These are phyloP conservation scores for Cephus pulcher DNA, from an alignment of 2,888 invertebrate genomes.

Conservation along the genomic window DNA sequence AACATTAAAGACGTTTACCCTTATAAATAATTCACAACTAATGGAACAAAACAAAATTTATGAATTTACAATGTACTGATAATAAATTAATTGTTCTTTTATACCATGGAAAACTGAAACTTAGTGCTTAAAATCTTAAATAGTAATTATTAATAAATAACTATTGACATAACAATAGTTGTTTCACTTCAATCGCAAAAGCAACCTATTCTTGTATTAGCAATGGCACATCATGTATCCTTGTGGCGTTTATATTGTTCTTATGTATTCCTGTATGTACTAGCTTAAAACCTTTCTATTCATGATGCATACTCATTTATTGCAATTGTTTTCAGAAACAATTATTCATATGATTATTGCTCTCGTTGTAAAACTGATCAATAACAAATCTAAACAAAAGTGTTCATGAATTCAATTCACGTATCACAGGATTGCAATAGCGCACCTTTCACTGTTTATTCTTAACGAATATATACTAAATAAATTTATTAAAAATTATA, in stretches of 20 bases:
- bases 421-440: conserved; percentile 9
- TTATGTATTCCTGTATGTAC: neutral
- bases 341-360: neutral
- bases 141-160: neutral
- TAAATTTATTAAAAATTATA: conserved; percentile 13
- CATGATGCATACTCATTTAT: neutral
- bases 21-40: neutral
- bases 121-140: neutral
- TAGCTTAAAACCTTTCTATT: neutral
- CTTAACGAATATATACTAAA: neutral
- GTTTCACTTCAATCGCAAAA: neutral
- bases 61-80: neutral
- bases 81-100: neutral
- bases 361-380: neutral
- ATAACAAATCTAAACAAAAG: neutral
- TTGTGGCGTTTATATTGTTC: neutral
- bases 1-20: neutral
- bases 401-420: neutral
- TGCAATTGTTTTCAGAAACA: neutral
- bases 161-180: neutral
- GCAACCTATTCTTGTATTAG: neutral
- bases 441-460: neutral
- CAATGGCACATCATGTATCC: neutral
- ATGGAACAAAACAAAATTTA: neutral
- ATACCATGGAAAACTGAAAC: neutral